Evolutionary conservation across 2,888 invertebrate genomes (phyloP).

Genomic region (Athalia circularis): DNA sequence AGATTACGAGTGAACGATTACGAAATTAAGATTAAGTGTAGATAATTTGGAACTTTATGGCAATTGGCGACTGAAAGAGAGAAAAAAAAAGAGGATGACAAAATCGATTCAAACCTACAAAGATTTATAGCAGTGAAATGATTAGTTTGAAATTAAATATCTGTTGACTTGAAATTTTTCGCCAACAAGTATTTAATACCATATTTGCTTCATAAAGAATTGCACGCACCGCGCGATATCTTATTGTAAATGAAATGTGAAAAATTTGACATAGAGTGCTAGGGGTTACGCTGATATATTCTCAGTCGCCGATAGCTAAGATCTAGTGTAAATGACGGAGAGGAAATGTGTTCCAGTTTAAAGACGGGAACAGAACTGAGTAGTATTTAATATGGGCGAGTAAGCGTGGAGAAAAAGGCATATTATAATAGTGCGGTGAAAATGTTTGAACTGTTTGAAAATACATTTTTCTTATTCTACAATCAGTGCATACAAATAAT

Average conservation of each 20-base stretch:
- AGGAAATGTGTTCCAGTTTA: conserved; percentile 52
- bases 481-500: conserved; percentile 38
- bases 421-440: conserved; percentile 49
- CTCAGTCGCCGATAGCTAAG: conserved; percentile 42
- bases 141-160: neutral
- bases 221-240: conserved; percentile 11
- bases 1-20: conserved; percentile 53
- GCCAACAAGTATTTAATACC: conserved; percentile 4
- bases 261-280: conserved; percentile 10
- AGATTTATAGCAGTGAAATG: neutral
- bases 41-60: conserved; percentile 49
- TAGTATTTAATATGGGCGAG: conserved; percentile 55
- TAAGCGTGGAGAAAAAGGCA: conserved; percentile 35
- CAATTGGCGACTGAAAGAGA: conserved; percentile 39
- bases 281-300: neutral
- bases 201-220: conserved; percentile 5
- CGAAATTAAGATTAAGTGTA: conserved; percentile 53
- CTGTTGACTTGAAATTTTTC: neutral
- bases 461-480: conserved; percentile 54
- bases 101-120: neutral
- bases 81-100: neutral
- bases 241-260: neutral
- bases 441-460: conserved; percentile 49
- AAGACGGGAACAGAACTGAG: conserved; percentile 60
- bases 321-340: conserved; percentile 40